These are phyloP conservation scores for Cryptocheilus praepositus DNA, from an alignment of 2,888 invertebrate genomes.

Conservation along the genomic window DNA sequence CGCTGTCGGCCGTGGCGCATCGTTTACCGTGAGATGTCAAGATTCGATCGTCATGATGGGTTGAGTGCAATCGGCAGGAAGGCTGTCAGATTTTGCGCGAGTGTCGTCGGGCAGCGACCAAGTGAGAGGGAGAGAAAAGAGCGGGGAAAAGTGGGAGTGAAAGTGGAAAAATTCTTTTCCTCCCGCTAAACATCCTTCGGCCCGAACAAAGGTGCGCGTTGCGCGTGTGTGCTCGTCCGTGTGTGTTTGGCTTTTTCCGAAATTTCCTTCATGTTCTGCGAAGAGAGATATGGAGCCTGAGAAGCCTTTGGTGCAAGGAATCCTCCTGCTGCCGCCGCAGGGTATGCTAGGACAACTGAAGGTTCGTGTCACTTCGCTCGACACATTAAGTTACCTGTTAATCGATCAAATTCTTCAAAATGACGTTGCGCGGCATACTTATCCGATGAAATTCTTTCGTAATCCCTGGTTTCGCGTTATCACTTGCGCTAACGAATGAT, in stretches of 20 bases:
- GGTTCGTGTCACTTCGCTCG: constrained; percentile 81
- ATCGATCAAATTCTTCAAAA: too few species aligned
- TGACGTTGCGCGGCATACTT: background rate
- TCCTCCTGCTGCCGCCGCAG: constrained; percentile 86
- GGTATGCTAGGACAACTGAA: constrained; percentile 85
- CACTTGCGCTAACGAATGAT: constrained; percentile 8
- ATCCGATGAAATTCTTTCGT: constrained; percentile 1
- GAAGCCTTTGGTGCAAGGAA: constrained; percentile 85
- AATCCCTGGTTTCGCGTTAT: constrained; percentile 12
- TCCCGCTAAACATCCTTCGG: constrained; percentile 3
- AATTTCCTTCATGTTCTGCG: constrained; percentile 9
- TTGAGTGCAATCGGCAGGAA: constrained; percentile 36
- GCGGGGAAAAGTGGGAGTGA: constrained; percentile 43
- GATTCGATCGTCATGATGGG: constrained; percentile 45
- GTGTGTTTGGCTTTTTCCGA: too few species aligned
- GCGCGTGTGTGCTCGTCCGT: background rate
- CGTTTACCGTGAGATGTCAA: constrained; percentile 49
- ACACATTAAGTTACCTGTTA: background rate
- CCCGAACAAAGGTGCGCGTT: constrained; percentile 24
- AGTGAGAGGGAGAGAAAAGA: constrained; percentile 26
- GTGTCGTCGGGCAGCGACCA: constrained; percentile 1
- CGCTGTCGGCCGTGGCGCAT: background rate
- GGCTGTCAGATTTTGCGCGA: constrained; percentile 41
- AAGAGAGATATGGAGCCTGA: constrained; percentile 81
- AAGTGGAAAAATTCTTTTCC: constrained; percentile 47